Base-by-base conservation (phyloP, 2,113 vertebrate species). In the Rattus rattus region DNA sequence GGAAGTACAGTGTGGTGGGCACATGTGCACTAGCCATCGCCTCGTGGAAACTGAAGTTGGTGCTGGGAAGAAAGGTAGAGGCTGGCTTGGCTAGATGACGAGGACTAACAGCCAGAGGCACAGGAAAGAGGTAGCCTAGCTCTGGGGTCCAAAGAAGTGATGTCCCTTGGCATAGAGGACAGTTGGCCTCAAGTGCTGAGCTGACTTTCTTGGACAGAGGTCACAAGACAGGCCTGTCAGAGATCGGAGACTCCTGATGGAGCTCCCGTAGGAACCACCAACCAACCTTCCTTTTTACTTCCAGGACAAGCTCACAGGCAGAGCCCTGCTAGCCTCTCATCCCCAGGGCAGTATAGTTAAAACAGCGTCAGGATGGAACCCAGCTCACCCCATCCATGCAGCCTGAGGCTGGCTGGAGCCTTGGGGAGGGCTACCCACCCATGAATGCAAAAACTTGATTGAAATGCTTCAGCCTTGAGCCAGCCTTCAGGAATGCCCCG, bases 51-150 rank as follows among this genome's bases (percentile, higher is more conserved):
- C 17, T 20, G 75, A 79, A 3, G 52, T 19, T 9, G 61, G 26
- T 33, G 12, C 69, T 22, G 2, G 1, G 49, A 87, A 5, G n/a
- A n/a, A 0, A 43, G 26, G 7, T 3, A 9, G 5, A n/a, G 8
- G 30, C 5, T 10, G 56, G 12, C 26, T 22, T 8, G 39, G 81
- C 73, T 17, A 3, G 19, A 47, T 13, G n/a, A 69, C 24, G 22
- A 52, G 14, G 5, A 4, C 16, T 10, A 56, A 5, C 36, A 14
- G 16, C 49, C 30, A 1, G 17, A 28, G 24, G 63, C 4, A 65
- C 11, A 81, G 84, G 20, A 3, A 85, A 5, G 0, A 80, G 69
- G 76, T 67, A 3, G n/a, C 88, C 43, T 47, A 10, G 52, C 14
- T 24, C 30, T 14, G 12, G 26, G 11, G 5, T 33, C 2, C 1